Conservation (phyloP, 2,113 vertebrate species). For the Myanophis thanlyinensis region DNA sequence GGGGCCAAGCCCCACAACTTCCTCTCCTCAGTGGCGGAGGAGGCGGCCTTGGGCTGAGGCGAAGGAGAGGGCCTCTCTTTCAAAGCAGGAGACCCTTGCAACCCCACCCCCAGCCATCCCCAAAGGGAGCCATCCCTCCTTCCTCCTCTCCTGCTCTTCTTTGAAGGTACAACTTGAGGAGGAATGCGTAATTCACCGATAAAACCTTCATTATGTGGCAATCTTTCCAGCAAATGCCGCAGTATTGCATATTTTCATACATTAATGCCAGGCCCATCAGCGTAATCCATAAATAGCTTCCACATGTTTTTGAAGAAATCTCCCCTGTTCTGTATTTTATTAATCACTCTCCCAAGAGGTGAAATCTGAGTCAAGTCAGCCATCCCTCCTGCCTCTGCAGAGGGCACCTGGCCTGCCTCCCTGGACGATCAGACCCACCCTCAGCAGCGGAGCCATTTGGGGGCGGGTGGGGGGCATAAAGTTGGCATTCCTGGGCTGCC, state of each 20-base stretch:
- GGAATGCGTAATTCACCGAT: conserved; percentile 18
- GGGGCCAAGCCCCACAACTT: not conserved
- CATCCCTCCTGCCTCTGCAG: conserved; percentile 4
- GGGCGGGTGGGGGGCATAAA: not conserved
- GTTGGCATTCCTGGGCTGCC: not conserved
- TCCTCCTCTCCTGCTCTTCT: not conserved
- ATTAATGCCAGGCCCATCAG: conserved; percentile 27
- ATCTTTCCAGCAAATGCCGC: conserved; percentile 14
- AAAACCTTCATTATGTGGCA: conserved; percentile 30
- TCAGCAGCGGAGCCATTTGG: not conserved
- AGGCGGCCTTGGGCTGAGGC: not conserved
- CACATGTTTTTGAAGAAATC: conserved; percentile 17
- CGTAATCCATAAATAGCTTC: conserved; percentile 26
- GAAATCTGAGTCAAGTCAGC: conserved; percentile 10
- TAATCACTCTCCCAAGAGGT: conserved; percentile 11
- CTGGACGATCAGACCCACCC: not conserved
- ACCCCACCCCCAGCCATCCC: not conserved
- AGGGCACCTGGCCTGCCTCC: conserved; percentile 10
- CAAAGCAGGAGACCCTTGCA: not conserved
- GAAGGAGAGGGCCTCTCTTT: not conserved
- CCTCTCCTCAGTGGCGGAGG: not conserved
- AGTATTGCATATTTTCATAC: conserved; percentile 28
- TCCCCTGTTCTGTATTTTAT: conserved; percentile 29
- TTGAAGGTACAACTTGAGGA: conserved; percentile 1
- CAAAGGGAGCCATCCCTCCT: conserved; percentile 13